A percentile compares a stretch with the other conserved stretches of the same genome.
Evolutionary conservation across 2,888 invertebrate species (phyloP).

Genomic region (Orthosia gracilis): DNA sequence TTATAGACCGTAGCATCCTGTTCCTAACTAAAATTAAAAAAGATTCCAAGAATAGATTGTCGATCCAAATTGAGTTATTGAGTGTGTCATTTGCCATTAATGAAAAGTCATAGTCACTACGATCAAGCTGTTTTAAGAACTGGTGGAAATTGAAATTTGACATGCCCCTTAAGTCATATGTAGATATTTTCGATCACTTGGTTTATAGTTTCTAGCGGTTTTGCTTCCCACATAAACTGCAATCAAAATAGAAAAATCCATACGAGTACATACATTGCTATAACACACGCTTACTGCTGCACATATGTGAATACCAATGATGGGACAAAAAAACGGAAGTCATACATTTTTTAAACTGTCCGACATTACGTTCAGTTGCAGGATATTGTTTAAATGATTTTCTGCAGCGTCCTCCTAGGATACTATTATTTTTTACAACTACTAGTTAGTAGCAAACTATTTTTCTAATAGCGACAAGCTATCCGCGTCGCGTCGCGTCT

Average conservation of each 20-base stretch:
- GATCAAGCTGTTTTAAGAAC: not conserved
- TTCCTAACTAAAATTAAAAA: constrained; percentile 28
- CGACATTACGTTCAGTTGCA: constrained; percentile 19
- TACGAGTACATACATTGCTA: not conserved
- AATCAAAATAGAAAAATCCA: constrained; percentile 3
- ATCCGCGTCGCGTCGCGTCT: constrained; percentile 47
- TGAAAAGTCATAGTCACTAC: not conserved
- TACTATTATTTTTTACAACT: constrained; percentile 42
- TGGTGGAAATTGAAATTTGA: constrained; percentile 7
- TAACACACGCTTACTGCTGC: constrained; percentile 1
- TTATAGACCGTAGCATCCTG: constrained; percentile 42
- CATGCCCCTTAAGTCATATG: not conserved
- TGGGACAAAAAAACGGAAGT: constrained; percentile 35
- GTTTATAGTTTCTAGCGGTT: not conserved
- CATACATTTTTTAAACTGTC: constrained; percentile 25
- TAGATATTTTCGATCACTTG: not conserved
- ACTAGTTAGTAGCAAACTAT: constrained; percentile 49
- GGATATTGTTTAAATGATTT: constrained; percentile 49
- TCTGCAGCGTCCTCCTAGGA: constrained; percentile 32
- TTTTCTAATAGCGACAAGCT: constrained; percentile 52
- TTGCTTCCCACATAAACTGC: constrained; percentile 34
- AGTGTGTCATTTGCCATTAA: constrained; percentile 22
- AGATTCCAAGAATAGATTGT: not conserved
- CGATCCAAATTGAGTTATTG: constrained; percentile 10
- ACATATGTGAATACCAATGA: constrained; percentile 10